Conservation (phyloP, 1,140 invertebrate genomes). For the Panagrolaimus sp. region DNA sequence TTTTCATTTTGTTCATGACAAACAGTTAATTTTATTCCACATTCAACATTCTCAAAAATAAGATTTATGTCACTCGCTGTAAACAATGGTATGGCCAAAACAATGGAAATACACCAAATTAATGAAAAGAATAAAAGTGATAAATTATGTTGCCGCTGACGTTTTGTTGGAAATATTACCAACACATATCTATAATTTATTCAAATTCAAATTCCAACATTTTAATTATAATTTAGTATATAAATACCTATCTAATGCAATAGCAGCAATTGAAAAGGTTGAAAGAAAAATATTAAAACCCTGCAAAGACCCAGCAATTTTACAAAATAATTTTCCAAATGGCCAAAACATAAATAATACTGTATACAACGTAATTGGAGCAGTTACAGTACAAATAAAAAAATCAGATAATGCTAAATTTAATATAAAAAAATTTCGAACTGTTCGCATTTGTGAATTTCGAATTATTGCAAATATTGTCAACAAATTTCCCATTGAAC, state of each 20-base stretch:
- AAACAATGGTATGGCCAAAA: slow-evolving; percentile 53
- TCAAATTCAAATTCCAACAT: background rate
- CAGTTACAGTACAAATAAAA: slow-evolving; percentile 59
- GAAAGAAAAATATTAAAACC: slow-evolving; percentile 61
- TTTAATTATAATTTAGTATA: background rate
- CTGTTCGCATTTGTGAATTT: slow-evolving; percentile 52
- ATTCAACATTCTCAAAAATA: slow-evolving; percentile 48
- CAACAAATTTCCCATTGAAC: slow-evolving; percentile 50
- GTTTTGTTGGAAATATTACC: slow-evolving; percentile 58
- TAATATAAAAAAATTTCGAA: slow-evolving; percentile 59
- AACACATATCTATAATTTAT: slow-evolving; percentile 50
- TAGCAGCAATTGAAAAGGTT: slow-evolving; percentile 61
- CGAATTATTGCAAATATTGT: slow-evolving; percentile 54
- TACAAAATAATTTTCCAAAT: slow-evolving; percentile 56
- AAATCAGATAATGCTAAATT: slow-evolving; percentile 58
- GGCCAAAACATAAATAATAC: slow-evolving; percentile 59
- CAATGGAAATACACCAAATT: slow-evolving; percentile 54
- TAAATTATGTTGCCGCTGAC: slow-evolving; percentile 54
- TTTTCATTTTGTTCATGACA: slow-evolving; percentile 58
- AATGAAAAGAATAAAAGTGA: slow-evolving; percentile 54
- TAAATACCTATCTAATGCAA: slow-evolving; percentile 60
- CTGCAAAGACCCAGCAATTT: slow-evolving; percentile 56
- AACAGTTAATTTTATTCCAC: slow-evolving; percentile 48
- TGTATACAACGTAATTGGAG: slow-evolving; percentile 58
- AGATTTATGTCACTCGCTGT: slow-evolving; percentile 49